Base-by-base conservation (phyloP, 2,113 vertebrate genomes). In the Eidolon helvum region DNA sequence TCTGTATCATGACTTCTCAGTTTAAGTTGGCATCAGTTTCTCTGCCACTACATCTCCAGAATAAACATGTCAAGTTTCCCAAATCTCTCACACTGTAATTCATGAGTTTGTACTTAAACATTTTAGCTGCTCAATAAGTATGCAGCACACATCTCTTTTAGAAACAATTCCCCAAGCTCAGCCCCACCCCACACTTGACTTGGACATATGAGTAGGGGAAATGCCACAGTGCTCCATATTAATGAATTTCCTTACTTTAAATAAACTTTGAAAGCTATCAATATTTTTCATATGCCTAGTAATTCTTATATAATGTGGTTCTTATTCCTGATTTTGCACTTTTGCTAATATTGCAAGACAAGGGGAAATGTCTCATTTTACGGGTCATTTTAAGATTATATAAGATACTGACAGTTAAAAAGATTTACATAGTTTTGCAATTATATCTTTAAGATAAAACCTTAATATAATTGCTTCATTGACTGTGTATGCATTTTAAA, bases 341-440 rank as follows among this genome's bases (percentile, higher is more conserved):
- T 86, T 77, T 84, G 48, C 35, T 66, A 61, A 11, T 88, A 93
- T 74, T 40, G 63, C 26, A 38, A 59, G 59, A 35, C 18, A 92
- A 93, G 86, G 14, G 38, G 59, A 59, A 85, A 86, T 74, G 35
- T 90, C 61, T 78, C 16, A 84, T 90, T 92, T 74, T 92, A 69
- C 33, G 86, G 22, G 38, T 78, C 7, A 10, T 66, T 96, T 95
- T 35, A 4, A 74, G 87, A 35, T 95, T 82, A 38, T 61, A 18
- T 71, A 72, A 79, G 53, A 90, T 93, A 50, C 14, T 66, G 30
- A 61, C 82, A 48, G 24, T 88, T 88, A 48, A 57, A 84, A 86
- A 59, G 28, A 71, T 86, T 30, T 40, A 75, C 40, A 63, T 33
- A 78, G 10, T 26, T 75, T 94, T 90, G 6, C 15, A 43, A 18